phyloP scores from a whole-genome alignment of 2,888 invertebrate genomes.

The Iphiclides podalirius region DNA sequence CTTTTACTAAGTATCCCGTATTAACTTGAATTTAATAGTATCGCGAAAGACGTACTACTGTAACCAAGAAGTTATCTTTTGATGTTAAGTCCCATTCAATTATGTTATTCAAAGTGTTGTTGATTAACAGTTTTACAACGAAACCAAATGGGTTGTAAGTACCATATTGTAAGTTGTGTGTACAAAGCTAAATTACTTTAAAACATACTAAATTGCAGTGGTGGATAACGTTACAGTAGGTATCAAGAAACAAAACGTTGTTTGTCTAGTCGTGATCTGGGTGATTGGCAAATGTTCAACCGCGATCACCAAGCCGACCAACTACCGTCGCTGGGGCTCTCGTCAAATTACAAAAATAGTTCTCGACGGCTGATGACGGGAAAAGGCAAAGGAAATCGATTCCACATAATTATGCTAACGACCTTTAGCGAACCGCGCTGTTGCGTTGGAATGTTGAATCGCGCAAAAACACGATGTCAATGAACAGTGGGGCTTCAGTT shows the following conservation, averaged over 20 bases:
- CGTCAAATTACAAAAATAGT: constrained; percentile 13
- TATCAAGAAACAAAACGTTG: not conserved
- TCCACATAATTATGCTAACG: constrained; percentile 18
- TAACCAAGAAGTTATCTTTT: no score
- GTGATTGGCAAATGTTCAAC: constrained; percentile 18
- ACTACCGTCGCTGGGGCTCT: constrained; percentile 1
- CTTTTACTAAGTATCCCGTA: no score
- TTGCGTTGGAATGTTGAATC: constrained; percentile 7
- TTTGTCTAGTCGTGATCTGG: not conserved
- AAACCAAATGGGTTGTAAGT: no score
- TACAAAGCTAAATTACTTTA: no score
- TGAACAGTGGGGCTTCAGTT: constrained; percentile 11
- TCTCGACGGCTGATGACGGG: constrained; percentile 5
- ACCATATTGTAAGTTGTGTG: no score
- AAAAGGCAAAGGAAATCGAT: constrained; percentile 7
- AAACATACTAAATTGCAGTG: no score
- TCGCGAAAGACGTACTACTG: no score
- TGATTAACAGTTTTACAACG: no score
- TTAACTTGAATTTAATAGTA: no score
- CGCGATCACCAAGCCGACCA: constrained; percentile 4
- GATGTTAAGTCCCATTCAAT: no score
- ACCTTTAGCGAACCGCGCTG: constrained; percentile 3
- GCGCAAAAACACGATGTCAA: constrained; percentile 8
- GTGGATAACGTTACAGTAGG: no score
- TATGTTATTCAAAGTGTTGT: no score